Percentiles rank a stretch among this genome's conserved stretches.
Evolutionary conservation across 2,888 invertebrate genomes (phyloP).

Genomic region (Lasioglossum oenotherae): DNA sequence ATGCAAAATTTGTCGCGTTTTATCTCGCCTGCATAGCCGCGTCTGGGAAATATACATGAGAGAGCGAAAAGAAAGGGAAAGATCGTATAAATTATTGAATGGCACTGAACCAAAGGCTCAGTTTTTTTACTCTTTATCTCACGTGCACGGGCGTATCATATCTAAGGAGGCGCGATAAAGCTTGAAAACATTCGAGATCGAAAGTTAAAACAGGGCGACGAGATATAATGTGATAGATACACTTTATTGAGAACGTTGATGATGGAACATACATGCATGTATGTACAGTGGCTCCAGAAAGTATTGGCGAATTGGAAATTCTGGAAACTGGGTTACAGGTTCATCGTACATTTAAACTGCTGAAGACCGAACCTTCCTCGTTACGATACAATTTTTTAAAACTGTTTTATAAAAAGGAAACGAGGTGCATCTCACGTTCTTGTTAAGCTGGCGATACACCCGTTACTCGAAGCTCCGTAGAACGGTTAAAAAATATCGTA

Average conservation of each 20-base stretch:
- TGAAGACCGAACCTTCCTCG: not conserved
- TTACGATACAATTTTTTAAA: not conserved
- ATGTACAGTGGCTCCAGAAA: not conserved
- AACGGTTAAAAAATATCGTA: too few species aligned
- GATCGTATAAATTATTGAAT: conserved; percentile 1
- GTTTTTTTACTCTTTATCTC: not conserved
- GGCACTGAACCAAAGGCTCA: not conserved
- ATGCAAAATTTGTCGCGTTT: not conserved
- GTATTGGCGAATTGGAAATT: not conserved
- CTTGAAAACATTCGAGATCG: not conserved
- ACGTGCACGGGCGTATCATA: not conserved
- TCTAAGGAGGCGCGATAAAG: not conserved
- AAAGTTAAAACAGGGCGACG: not conserved
- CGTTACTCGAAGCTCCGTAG: too few species aligned
- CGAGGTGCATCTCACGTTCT: too few species aligned
- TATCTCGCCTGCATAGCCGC: not conserved
- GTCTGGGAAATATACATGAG: not conserved
- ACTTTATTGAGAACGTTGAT: not conserved
- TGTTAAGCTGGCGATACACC: too few species aligned
- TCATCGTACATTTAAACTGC: not conserved
- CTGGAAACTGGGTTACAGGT: not conserved
- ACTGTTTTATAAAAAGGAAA: too few species aligned
- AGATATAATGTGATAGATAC: not conserved
- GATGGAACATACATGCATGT: not conserved
- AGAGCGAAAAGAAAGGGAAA: not conserved